A percentile compares a stretch with the other conserved stretches of the same genome.
Evolutionary conservation across 2,888 invertebrate species (phyloP).

Genomic region (Cylloceria caligata): DNA sequence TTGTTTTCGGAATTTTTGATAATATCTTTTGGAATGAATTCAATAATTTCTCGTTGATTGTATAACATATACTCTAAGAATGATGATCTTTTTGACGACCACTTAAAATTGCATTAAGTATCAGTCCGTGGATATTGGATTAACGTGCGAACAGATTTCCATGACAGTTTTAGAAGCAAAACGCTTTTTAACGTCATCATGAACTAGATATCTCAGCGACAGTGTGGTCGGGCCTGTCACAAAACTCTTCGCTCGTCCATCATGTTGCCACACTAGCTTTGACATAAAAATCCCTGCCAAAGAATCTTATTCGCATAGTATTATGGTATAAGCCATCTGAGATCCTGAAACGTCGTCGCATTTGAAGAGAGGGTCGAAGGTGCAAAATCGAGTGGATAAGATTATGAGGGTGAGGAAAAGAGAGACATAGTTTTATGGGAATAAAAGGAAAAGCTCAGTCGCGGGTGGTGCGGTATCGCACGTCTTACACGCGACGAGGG

Average conservation of each 20-base stretch:
- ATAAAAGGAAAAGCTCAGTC: constrained; percentile 20
- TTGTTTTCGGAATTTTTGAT: too few relatives aligned
- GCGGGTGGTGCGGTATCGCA: constrained; percentile 19
- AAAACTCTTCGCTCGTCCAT: constrained; percentile 38
- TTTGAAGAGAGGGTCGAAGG: constrained; percentile 6
- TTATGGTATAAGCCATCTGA: background rate
- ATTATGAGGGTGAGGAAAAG: background rate
- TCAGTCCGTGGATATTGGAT: background rate
- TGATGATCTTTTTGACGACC: background rate
- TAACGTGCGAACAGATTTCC: background rate
- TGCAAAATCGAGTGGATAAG: constrained; percentile 29
- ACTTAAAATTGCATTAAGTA: background rate
- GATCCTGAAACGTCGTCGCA: constrained; percentile 1
- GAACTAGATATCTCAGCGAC: background rate
- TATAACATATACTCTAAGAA: too few relatives aligned
- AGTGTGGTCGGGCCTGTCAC: background rate
- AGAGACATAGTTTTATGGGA: constrained; percentile 33
- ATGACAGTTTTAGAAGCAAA: background rate
- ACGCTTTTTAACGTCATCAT: constrained; percentile 7
- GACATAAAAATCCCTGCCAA: constrained; percentile 23
- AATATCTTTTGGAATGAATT: background rate
- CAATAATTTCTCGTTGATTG: too few relatives aligned
- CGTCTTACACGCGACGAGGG: constrained; percentile 28
- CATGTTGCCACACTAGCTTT: background rate
- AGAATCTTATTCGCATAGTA: constrained; percentile 26